These are phyloP conservation scores for Mamestra configurata DNA, from an alignment of 1,140 invertebrate species.

Conservation along the genomic window DNA sequence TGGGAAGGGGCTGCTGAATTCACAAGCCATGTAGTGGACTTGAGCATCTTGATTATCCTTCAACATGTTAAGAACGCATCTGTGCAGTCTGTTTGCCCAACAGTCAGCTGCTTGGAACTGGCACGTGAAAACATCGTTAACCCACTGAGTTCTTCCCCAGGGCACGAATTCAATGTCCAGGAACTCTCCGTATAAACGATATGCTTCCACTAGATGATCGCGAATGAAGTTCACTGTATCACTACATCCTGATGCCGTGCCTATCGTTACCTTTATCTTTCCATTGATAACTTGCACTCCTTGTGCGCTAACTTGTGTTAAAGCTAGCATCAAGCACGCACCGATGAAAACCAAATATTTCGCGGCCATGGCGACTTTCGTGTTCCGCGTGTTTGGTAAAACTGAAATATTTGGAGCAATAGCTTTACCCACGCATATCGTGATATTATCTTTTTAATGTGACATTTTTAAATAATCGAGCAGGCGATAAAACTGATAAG, in stretches of 20 bases:
- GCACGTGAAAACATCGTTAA: slow-evolving; percentile 66
- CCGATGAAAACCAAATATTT: slow-evolving; percentile 9
- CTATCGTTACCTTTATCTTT: slow-evolving; percentile 74
- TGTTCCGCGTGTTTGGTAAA: neutral
- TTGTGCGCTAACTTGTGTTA: slow-evolving; percentile 3
- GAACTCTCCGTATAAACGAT: slow-evolving; percentile 68
- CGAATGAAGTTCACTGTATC: slow-evolving; percentile 72
- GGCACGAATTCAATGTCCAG: slow-evolving; percentile 79
- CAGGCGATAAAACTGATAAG: slow-evolving; percentile 26
- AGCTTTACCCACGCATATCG: neutral
- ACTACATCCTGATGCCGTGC: slow-evolving; percentile 70
- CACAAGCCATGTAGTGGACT: slow-evolving; percentile 79
- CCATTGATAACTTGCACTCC: slow-evolving; percentile 63
- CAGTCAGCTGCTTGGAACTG: slow-evolving; percentile 75
- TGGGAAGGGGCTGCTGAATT: slow-evolving; percentile 67
- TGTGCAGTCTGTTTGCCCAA: slow-evolving; percentile 80
- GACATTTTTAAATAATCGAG: slow-evolving; percentile 1
- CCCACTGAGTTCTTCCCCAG: slow-evolving; percentile 74
- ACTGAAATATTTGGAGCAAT: slow-evolving; percentile 22
- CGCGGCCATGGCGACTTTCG: slow-evolving; percentile 46
- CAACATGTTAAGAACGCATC: slow-evolving; percentile 74
- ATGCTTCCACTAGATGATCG: slow-evolving; percentile 64
- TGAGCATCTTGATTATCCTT: slow-evolving; percentile 67
- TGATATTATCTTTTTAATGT: neutral
- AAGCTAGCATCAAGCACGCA: slow-evolving; percentile 25